A percentile compares a stretch with the other conserved stretches of the same genome.
Conservation (phyloP, 2,113 vertebrate species). For the Dromas ardeola region DNA sequence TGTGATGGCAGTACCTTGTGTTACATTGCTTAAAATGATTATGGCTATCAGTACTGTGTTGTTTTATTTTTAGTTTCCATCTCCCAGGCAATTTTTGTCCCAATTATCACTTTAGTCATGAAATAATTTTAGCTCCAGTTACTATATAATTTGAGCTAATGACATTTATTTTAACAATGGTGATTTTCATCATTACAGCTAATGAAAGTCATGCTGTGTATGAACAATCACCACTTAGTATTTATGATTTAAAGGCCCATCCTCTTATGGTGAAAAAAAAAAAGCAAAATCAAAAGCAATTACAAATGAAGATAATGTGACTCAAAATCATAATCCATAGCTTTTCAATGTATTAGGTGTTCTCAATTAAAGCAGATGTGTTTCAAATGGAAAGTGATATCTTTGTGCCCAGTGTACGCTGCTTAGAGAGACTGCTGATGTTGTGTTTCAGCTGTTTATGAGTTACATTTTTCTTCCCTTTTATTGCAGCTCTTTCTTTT, state of each 20-base stretch:
- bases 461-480: constrained; percentile 33
- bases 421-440: constrained; percentile 49
- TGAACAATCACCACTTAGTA: not conserved
- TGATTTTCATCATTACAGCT: constrained; percentile 56
- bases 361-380: constrained; percentile 58
- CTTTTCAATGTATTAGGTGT: constrained; percentile 15
- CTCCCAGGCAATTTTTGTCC: constrained; percentile 36
- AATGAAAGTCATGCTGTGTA: constrained; percentile 15
- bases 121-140: constrained; percentile 57
- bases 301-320: constrained; percentile 7
- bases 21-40: constrained; percentile 23
- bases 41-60: constrained; percentile 7
- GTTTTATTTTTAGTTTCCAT: constrained; percentile 50
- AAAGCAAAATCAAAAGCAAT: not conserved
- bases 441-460: constrained; percentile 46
- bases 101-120: constrained; percentile 46
- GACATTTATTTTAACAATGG: constrained; percentile 60
- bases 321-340: not conserved
- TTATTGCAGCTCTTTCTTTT: constrained; percentile 87
- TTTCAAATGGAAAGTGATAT: constrained; percentile 32
- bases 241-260: not conserved
- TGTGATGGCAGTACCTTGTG: not conserved
- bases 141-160: constrained; percentile 48
- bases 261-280: not conserved
- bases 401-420: not conserved